phyloP scores from a whole-genome alignment of 2,888 invertebrate genomes.

The Pollenia labialis region DNA sequence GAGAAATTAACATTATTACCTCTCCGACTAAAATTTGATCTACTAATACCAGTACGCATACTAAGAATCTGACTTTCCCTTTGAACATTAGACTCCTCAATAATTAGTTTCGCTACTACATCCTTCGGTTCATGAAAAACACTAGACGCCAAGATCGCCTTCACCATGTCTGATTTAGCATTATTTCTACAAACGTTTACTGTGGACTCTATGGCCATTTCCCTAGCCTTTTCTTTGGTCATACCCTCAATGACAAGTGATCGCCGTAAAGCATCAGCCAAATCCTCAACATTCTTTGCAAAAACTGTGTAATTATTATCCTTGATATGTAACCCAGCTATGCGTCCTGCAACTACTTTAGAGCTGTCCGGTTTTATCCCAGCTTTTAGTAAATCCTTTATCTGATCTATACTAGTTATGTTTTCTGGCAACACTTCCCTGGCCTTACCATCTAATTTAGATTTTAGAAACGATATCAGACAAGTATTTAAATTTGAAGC shows the following conservation, averaged over 20 bases:
- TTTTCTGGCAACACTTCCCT: slow-evolving; percentile 5
- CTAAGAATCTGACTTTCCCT: too few relatives aligned
- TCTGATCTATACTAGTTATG: neutral
- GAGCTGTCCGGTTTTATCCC: slow-evolving; percentile 22
- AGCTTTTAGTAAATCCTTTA: neutral
- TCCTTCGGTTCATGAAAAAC: slow-evolving; percentile 13
- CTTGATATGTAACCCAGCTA: neutral
- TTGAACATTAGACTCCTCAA: neutral
- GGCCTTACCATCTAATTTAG: slow-evolving; percentile 5
- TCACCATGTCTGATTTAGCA: slow-evolving; percentile 17
- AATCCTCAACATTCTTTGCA: slow-evolving; percentile 28
- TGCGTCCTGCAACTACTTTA: slow-evolving; percentile 16
- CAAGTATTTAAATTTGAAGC: neutral
- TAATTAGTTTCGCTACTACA: slow-evolving; percentile 6
- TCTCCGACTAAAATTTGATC: neutral
- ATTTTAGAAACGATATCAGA: slow-evolving; percentile 15
- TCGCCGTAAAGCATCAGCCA: slow-evolving; percentile 8
- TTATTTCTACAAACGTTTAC: slow-evolving; percentile 23
- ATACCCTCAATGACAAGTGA: slow-evolving; percentile 11
- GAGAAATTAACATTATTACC: neutral
- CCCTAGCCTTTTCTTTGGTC: slow-evolving; percentile 8
- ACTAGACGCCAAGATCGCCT: slow-evolving; percentile 13
- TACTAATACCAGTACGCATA: too few relatives aligned
- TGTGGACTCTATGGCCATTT: slow-evolving; percentile 38
- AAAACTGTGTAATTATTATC: slow-evolving; percentile 5